Evolutionary conservation across 2,888 invertebrate genomes (phyloP).

Genomic region (Cryptosula pallasiana): DNA sequence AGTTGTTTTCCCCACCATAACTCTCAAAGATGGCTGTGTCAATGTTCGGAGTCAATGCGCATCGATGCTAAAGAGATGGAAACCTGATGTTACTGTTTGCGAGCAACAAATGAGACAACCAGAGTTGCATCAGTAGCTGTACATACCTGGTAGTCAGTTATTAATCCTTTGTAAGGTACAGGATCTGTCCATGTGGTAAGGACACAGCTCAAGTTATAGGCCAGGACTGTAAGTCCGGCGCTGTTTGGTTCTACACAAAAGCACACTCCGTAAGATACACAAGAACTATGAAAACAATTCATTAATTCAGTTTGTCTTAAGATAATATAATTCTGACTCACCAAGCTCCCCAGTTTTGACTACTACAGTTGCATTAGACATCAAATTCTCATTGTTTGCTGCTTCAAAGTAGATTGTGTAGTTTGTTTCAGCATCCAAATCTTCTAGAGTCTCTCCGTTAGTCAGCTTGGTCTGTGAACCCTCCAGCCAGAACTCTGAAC

Average conservation of each 20-base stretch:
- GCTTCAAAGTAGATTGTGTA: not conserved
- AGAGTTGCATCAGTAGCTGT: not conserved
- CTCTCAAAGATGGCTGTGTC: not conserved
- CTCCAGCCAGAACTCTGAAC: not conserved
- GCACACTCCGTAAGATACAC: too few relatives aligned
- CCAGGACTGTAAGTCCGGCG: not conserved
- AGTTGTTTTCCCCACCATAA: not conserved
- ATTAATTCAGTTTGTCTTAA: too few relatives aligned
- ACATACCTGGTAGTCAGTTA: not conserved
- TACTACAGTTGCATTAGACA: not conserved
- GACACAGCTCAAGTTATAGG: not conserved
- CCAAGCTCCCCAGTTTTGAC: not conserved
- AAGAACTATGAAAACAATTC: too few relatives aligned
- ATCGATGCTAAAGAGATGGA: not conserved
- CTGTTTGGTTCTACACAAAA: not conserved
- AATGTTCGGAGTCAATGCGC: not conserved
- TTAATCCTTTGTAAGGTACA: not conserved
- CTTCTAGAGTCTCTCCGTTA: not conserved
- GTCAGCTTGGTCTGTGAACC: not conserved
- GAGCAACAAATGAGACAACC: not conserved
- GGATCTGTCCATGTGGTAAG: not conserved
- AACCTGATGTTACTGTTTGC: too few relatives aligned
- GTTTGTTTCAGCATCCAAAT: not conserved
- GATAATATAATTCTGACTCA: not conserved
- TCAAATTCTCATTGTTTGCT: not conserved